Conservation (phyloP, 2,888 invertebrate genomes). For the Mechanitis mazaeus region DNA sequence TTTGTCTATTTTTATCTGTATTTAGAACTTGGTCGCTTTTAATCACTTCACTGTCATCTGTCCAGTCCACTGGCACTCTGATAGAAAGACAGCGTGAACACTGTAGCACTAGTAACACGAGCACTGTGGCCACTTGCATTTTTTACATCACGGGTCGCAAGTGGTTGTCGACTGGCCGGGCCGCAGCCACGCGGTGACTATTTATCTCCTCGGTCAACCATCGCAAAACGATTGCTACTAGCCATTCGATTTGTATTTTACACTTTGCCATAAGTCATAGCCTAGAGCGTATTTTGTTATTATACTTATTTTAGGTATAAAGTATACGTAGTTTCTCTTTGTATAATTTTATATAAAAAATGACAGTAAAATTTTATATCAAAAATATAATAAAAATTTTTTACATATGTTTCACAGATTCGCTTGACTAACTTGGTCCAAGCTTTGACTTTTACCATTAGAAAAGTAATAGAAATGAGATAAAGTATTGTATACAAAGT, state of each 20-base stretch:
- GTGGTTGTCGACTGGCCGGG: constrained; percentile 64
- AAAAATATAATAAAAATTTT: neutral
- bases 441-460: constrained; percentile 15
- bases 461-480: constrained; percentile 42
- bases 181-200: constrained; percentile 52
- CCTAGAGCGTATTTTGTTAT: constrained; percentile 28
- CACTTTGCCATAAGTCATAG: constrained; percentile 36
- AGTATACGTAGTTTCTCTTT: neutral
- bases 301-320: neutral
- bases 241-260: constrained; percentile 56
- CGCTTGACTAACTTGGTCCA: neutral
- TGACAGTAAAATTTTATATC: too few species aligned
- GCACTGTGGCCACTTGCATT: constrained; percentile 52
- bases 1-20: constrained; percentile 30
- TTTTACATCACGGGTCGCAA: constrained; percentile 67
- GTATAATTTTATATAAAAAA: too few species aligned
- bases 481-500: constrained; percentile 37
- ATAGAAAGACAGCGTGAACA: constrained; percentile 57
- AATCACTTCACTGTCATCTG: constrained; percentile 56
- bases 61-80: constrained; percentile 60
- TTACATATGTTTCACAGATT: neutral
- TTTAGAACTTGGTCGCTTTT: constrained; percentile 36
- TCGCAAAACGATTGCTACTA: constrained; percentile 62
- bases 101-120: constrained; percentile 48
- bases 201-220: constrained; percentile 73